Evolutionary conservation across 2,888 invertebrate genomes (phyloP).

Genomic region (Drosophila borborema): DNA sequence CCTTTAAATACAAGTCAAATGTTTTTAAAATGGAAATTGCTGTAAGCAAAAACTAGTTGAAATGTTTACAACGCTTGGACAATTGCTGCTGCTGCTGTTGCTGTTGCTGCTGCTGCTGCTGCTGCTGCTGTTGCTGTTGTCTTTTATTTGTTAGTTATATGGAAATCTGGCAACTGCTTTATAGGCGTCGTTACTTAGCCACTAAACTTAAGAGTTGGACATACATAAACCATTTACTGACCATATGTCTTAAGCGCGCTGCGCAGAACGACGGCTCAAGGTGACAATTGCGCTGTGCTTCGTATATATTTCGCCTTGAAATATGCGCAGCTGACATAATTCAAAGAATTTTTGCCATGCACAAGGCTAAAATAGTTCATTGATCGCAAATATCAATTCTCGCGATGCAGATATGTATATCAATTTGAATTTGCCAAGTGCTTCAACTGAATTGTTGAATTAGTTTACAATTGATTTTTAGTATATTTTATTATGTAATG

Average conservation of each 20-base stretch:
- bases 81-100: slow-evolving; percentile 27
- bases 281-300: slow-evolving; percentile 44
- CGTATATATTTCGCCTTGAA: slow-evolving; percentile 13
- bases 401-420: neutral
- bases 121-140: slow-evolving; percentile 29
- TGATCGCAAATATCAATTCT: neutral
- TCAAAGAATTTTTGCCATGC: slow-evolving; percentile 14
- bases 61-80: slow-evolving; percentile 45
- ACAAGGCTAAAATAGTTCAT: slow-evolving; percentile 46
- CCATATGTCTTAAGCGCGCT: slow-evolving; percentile 39
- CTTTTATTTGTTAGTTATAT: slow-evolving; percentile 60
- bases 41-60: slow-evolving; percentile 64
- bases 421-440: neutral
- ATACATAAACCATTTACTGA: slow-evolving; percentile 26
- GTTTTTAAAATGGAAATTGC: slow-evolving; percentile 64
- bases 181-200: slow-evolving; percentile 64
- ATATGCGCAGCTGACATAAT: slow-evolving; percentile 17
- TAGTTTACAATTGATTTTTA: neutral
- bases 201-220: slow-evolving; percentile 25
- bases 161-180: slow-evolving; percentile 62
- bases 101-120: slow-evolving; percentile 29
- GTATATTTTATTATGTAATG: too few species aligned
- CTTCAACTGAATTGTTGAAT: neutral
- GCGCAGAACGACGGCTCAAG: slow-evolving; percentile 65
- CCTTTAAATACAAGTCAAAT: slow-evolving; percentile 37